Percentiles rank a stretch among this genome's conserved stretches.
These are phyloP conservation scores for Leptodactylus fuscus DNA, from an alignment of 2,113 vertebrate species.

Conservation along the genomic window DNA sequence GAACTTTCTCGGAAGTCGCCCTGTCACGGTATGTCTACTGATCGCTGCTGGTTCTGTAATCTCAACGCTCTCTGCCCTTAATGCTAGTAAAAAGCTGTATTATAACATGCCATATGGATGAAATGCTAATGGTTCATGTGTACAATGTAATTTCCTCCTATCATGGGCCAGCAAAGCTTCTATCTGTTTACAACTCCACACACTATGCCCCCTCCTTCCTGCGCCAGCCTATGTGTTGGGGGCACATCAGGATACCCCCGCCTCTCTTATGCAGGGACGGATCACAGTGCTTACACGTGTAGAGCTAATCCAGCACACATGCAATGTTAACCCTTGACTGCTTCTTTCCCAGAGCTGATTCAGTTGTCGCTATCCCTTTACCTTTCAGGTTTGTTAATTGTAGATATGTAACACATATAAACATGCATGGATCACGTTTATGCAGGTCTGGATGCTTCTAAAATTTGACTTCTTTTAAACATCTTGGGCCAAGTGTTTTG, in stretches of 20 bases:
- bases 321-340: neutral
- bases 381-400: neutral
- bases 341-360: neutral
- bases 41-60: neutral
- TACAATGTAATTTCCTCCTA: neutral
- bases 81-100: neutral
- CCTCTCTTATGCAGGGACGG: neutral
- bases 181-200: neutral
- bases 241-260: constrained; percentile 28
- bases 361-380: neutral
- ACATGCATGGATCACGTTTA: no score
- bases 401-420: no score
- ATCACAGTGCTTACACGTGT: constrained; percentile 43
- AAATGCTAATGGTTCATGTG: neutral
- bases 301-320: constrained; percentile 41
- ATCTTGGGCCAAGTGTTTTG: no score
- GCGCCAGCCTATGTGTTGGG: constrained; percentile 9
- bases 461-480: no score
- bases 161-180: neutral
- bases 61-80: neutral
- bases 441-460: no score
- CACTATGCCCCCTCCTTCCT: neutral
- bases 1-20: constrained; percentile 95
- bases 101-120: neutral
- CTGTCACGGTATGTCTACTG: constrained; percentile 82